phyloP scores from a whole-genome alignment of 2,888 invertebrate species.

The Monochamus alternatus region DNA sequence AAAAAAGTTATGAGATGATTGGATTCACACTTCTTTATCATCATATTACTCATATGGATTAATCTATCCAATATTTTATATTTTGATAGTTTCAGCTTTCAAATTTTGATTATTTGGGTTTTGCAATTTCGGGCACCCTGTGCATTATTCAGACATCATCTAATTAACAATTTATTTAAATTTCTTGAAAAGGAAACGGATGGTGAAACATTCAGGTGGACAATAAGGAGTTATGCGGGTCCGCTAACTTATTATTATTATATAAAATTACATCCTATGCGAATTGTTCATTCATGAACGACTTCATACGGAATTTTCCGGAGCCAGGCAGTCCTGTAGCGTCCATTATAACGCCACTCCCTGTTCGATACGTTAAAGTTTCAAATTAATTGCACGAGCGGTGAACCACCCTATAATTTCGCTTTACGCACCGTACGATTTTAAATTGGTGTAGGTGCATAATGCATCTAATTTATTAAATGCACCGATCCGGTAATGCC shows the following conservation, averaged over 20 bases:
- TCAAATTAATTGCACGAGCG: slow-evolving; percentile 34
- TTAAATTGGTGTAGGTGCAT: slow-evolving; percentile 35
- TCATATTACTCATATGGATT: no score
- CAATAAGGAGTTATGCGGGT: slow-evolving; percentile 61
- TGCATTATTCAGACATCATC: no score
- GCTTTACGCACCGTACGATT: slow-evolving; percentile 33
- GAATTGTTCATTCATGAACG: slow-evolving; percentile 61
- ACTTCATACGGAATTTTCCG: slow-evolving; percentile 41
- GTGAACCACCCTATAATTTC: slow-evolving; percentile 35
- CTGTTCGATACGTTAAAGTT: slow-evolving; percentile 33
- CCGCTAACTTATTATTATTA: slow-evolving; percentile 60
- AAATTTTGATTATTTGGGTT: no score
- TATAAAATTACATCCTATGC: slow-evolving; percentile 62
- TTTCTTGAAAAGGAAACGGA: slow-evolving; percentile 22
- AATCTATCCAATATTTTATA: no score
- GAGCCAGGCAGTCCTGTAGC: slow-evolving; percentile 19
- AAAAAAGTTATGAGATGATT: no score
- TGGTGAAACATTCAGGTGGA: slow-evolving; percentile 59
- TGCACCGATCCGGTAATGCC: slow-evolving; percentile 23
- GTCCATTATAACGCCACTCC: slow-evolving; percentile 39
- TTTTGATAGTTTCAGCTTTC: no score
- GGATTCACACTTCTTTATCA: no score
- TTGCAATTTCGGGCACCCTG: no score
- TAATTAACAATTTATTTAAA: slow-evolving; percentile 22
- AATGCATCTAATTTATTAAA: slow-evolving; percentile 28